phyloP scores from a whole-genome alignment of 2,797 vertebrate species.

The Poeciliopsis infans region DNA sequence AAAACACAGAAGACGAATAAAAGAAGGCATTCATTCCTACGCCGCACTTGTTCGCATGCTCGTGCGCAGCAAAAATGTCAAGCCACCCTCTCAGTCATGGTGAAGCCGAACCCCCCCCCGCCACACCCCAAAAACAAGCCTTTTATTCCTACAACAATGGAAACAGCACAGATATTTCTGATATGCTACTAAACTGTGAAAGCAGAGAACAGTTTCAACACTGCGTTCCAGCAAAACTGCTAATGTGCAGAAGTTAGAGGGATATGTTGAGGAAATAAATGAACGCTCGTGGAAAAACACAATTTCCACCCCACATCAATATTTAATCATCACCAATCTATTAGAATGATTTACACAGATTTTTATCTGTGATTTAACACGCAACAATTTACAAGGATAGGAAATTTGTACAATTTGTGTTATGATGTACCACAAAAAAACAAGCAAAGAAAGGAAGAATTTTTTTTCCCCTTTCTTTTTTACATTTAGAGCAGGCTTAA shows the following conservation, averaged over 20 bases:
- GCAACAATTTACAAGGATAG: constrained; percentile 26
- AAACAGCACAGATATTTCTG: constrained; percentile 24
- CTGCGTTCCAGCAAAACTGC: not conserved
- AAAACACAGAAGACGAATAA: constrained; percentile 60
- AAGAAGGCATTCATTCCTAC: constrained; percentile 55
- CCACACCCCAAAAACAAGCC: constrained; percentile 8
- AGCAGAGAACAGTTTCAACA: constrained; percentile 8
- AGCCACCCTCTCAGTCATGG: constrained; percentile 41
- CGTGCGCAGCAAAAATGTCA: constrained; percentile 51
- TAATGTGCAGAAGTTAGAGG: constrained; percentile 6
- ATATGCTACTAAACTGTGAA: constrained; percentile 28
- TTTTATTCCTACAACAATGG: constrained; percentile 30
- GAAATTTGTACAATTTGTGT: constrained; percentile 59
- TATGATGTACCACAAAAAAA: constrained; percentile 55
- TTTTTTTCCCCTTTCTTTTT: not conserved
- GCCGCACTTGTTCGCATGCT: constrained; percentile 48
- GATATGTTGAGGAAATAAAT: constrained; percentile 46
- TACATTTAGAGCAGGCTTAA: constrained; percentile 61
- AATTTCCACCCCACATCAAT: constrained; percentile 46
- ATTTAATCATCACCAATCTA: constrained; percentile 49
- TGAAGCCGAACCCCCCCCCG: constrained; percentile 12
- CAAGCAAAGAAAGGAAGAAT: constrained; percentile 38
- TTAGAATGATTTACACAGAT: constrained; percentile 32
- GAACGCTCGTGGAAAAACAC: constrained; percentile 32
- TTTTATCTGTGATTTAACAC: no score